Percentiles rank a stretch among this genome's conserved stretches.
Evolutionary conservation across 2,797 vertebrate species (phyloP).

Genomic region (Gallinago stenura): DNA sequence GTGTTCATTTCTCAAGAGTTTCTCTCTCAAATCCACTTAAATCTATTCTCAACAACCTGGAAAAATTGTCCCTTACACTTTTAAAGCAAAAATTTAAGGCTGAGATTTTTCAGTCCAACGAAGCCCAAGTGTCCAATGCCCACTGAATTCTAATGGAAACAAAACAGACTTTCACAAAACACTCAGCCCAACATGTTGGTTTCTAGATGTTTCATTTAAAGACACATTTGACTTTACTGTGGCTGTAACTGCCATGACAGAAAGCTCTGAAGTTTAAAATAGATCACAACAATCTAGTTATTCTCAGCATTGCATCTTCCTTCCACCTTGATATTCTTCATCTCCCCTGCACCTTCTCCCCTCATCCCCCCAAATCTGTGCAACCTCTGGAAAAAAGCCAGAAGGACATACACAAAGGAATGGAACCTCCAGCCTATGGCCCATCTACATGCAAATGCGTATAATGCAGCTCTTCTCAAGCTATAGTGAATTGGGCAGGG

Average conservation of each 20-base stretch:
- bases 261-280: neutral
- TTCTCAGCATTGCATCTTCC: neutral
- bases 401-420: neutral
- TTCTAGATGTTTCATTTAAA: neutral
- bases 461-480: neutral
- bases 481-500: neutral
- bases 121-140: neutral
- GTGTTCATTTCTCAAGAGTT: neutral
- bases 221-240: neutral
- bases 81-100: neutral
- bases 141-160: neutral
- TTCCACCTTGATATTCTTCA: neutral
- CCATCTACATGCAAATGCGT: neutral
- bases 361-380: too few relatives aligned
- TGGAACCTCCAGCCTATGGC: neutral
- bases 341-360: fast-evolving
- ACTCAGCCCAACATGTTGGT: neutral
- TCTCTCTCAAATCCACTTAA: neutral
- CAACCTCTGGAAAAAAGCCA: neutral
- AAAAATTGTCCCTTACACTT: neutral
- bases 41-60: neutral
- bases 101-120: neutral
- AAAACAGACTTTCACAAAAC: neutral
- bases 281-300: neutral
- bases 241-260: neutral